Conservation (phyloP, 2,888 invertebrate genomes). For the Acrobasis consociella region DNA sequence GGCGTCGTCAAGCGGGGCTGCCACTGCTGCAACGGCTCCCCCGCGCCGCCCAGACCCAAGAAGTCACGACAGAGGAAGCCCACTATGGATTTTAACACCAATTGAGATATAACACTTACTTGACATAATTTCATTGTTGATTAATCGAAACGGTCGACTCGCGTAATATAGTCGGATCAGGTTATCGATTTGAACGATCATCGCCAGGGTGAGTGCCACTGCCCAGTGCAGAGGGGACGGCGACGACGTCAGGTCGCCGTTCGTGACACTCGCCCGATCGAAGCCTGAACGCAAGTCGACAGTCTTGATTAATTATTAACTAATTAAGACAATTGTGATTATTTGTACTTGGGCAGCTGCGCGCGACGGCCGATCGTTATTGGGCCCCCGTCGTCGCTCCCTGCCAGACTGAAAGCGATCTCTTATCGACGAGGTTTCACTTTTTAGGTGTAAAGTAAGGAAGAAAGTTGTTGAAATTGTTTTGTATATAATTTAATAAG, state of each 20-base stretch:
- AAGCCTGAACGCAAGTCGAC: too few relatives aligned
- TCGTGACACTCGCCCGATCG: too few relatives aligned
- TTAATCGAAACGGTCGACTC: too few relatives aligned
- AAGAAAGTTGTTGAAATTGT: conserved; percentile 65
- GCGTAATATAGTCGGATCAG: too few relatives aligned
- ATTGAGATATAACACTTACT: too few relatives aligned
- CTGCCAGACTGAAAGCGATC: conserved; percentile 64
- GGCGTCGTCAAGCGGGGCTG: conserved; percentile 85
- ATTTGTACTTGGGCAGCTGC: conserved; percentile 31
- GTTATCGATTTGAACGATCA: too few relatives aligned
- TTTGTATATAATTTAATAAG: conserved; percentile 72
- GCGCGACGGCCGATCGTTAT: conserved; percentile 2
- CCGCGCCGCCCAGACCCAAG: conserved; percentile 78
- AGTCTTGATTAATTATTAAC: neutral
- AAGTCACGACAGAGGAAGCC: conserved; percentile 62
- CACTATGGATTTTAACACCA: conserved; percentile 49
- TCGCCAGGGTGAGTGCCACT: too few relatives aligned
- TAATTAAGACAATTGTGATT: conserved; percentile 39
- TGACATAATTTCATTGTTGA: too few relatives aligned
- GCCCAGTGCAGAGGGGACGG: too few relatives aligned
- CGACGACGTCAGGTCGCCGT: too few relatives aligned
- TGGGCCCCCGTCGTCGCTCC: conserved; percentile 3
- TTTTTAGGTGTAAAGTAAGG: conserved; percentile 49
- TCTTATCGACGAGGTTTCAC: conserved; percentile 49
- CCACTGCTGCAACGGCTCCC: conserved; percentile 84